Percentiles rank a stretch among this genome's conserved stretches.
Conservation (phyloP, 92 coral and sea anemone species). For the Pocillopora grandis region DNA sequence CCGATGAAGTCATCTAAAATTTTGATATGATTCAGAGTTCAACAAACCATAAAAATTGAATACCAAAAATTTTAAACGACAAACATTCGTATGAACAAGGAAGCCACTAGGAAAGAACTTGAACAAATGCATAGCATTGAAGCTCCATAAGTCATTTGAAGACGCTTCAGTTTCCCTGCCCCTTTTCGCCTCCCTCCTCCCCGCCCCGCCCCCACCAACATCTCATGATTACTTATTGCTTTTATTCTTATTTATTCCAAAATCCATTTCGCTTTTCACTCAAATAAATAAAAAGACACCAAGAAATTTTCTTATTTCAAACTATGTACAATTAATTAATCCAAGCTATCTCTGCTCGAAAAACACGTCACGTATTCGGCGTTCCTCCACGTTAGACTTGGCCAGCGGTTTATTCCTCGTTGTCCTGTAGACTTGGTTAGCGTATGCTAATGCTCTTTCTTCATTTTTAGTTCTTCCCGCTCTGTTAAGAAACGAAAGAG, state of each 20-base stretch:
- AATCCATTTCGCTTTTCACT: neutral
- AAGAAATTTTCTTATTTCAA: neutral
- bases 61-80: no score
- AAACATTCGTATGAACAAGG: no score
- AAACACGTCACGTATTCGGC: slow-evolving; percentile 82
- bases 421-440: slow-evolving; percentile 66
- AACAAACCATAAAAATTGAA: neutral
- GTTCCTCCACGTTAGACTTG: slow-evolving; percentile 64
- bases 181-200: no score
- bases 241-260: slow-evolving; percentile 9
- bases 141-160: no score
- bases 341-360: slow-evolving; percentile 75
- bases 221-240: neutral
- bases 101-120: no score
- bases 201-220: no score
- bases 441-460: slow-evolving; percentile 72
- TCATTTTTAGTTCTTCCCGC: slow-evolving; percentile 56
- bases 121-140: no score
- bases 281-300: slow-evolving; percentile 17
- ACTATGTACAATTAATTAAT: slow-evolving; percentile 9
- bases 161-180: no score
- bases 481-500: slow-evolving; percentile 29
- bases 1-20: no score
- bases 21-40: slow-evolving; percentile 10
- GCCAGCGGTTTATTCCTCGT: slow-evolving; percentile 70